Percentiles rank a stretch among this genome's conserved stretches.
phyloP scores from a whole-genome alignment of 2,888 invertebrate genomes.

The Salticus scenicus region DNA sequence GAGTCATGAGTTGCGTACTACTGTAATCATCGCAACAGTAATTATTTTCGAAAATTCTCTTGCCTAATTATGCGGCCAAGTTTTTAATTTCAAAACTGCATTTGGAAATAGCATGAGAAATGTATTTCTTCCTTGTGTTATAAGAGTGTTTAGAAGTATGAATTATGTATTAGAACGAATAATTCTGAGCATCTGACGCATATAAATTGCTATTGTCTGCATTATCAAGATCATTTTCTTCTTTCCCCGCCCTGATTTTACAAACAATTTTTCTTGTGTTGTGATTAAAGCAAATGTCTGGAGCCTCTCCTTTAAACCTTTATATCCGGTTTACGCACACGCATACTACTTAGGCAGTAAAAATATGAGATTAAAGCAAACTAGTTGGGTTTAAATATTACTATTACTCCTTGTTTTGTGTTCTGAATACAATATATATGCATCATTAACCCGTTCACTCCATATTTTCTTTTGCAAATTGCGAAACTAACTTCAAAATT shows the following conservation, averaged over 20 bases:
- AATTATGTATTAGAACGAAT: conserved; percentile 4
- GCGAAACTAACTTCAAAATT: no score
- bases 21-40: no score
- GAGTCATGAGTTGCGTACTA: no score
- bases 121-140: neutral
- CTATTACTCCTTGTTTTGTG: no score
- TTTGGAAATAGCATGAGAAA: neutral
- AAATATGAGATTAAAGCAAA: no score
- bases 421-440: no score
- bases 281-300: neutral
- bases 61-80: neutral
- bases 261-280: neutral
- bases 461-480: no score
- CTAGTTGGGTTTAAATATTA: no score
- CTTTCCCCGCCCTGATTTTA: neutral
- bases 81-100: neutral
- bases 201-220: neutral
- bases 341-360: no score
- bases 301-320: neutral
- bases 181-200: neutral
- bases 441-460: no score
- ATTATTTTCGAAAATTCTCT: no score
- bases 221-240: neutral
- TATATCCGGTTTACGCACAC: neutral
- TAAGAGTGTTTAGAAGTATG: neutral